Conservation (phyloP, 2,113 vertebrate species). For the Climacteris rufus region DNA sequence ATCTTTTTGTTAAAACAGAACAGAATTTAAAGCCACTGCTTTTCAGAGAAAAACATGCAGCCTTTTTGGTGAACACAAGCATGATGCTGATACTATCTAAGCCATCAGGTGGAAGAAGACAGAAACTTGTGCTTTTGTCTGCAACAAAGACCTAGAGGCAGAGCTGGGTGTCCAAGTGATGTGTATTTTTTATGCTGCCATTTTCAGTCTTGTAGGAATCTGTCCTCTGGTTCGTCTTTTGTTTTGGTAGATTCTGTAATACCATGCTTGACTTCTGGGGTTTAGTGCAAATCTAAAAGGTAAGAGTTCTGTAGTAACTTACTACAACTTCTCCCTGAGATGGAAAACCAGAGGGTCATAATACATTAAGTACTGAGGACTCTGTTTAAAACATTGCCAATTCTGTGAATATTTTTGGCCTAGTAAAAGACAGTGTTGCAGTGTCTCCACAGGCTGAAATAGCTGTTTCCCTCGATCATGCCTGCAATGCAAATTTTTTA, state of each 20-base stretch:
- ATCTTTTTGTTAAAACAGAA: background rate
- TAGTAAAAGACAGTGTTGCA: background rate
- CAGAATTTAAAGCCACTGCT: background rate
- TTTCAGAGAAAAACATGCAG: background rate
- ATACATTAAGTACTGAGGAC: background rate
- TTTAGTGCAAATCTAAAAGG: background rate
- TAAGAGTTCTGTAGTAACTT: background rate
- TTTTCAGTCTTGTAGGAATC: background rate
- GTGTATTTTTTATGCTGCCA: background rate
- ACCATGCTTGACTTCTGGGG: background rate
- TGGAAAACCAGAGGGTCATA: background rate
- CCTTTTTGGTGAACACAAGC: background rate
- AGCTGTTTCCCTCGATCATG: background rate
- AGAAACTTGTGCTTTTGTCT: background rate
- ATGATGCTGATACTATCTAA: background rate
- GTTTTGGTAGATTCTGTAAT: background rate
- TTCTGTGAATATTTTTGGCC: background rate
- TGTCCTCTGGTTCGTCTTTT: background rate
- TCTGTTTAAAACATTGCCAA: background rate
- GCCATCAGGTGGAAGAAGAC: background rate
- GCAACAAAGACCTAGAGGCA: background rate
- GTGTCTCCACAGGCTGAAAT: background rate
- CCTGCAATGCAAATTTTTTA: background rate
- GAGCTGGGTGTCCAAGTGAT: background rate
- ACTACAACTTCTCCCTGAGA: background rate